Evolutionary conservation across 1,140 invertebrate species (phyloP), one percentile per base, ranked within the genome.

Genomic region (Drusus annulatus): DNA sequence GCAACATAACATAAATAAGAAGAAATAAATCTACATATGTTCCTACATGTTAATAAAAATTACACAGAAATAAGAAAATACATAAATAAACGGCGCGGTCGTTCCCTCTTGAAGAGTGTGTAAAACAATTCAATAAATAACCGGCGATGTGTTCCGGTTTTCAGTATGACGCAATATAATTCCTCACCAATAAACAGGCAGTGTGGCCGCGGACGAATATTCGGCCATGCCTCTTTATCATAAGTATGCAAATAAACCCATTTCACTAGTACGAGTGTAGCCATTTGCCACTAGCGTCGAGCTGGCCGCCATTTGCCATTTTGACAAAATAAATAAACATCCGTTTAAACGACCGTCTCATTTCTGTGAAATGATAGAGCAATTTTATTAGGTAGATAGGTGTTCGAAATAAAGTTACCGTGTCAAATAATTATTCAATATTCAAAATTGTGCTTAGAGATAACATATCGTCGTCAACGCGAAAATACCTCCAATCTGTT

Each of bases 241-340:
- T 52, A 50, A 71, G 51, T 71, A 71, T 71, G 68, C 68, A 52
- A 71, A 71, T 71, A 71, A 71, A 68, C 31, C 28, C 10, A 36
- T 68, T 45, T 16, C 16, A 45, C 19, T 19, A 4, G 7, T 19
- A n/a, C n/a, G n/a, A n/a, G n/a, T n/a, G 25, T 28, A 5, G 25
- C 25, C 5, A 28, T 28, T 28, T 28, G 25, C 25, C 25, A 28
- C 25, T 28, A 28, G 25, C 5, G 5, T 28, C 5, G 2, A 28
- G 5, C 5, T 28, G 5, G 25, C 25, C 25, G 25, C 25, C 25
- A 28, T 28, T 28, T 28, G 25, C 25, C 2, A 5, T 2, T 28
- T 28, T 28, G 25, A 28, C 25, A 28, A 28, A 28, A 28, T 28
- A 28, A 2, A 28, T 28, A n/a, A 2, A 5, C 5, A 28, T 28